Evolutionary conservation across 64 coral and sea anemone genomes (phyloP), one percentile per base, ranked within the genome.

Genomic region (Actinia equina): DNA sequence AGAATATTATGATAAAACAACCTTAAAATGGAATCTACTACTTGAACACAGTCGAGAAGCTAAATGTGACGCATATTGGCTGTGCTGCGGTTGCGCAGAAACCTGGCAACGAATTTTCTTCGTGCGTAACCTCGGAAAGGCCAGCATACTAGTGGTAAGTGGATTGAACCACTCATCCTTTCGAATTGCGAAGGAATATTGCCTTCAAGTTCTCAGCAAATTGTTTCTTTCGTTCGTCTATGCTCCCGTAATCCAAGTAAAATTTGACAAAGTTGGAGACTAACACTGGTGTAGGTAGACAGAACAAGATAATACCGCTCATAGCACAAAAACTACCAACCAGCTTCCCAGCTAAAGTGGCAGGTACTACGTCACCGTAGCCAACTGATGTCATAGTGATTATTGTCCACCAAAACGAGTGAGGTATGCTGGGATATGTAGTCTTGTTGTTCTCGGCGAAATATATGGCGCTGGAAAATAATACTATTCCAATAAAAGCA

Each of bases 361-460:
- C 19, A 3, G 94, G 94, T 16, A 57, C 85, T 65, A 90, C 76
- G 37, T 96, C 94, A n/a, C 94, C 94, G 52, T 96, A 96, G 30
- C 94, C 94, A 0, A 96, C 94, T 14, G 94, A 92, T 52, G 94
- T 96, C 94, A 96, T 96, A 52, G 94, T 96, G n/a, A 96, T 51
- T 16, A 96, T 80, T 6, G 91, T 93, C 91, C 92, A 96, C 91
- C 91, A 96, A 79, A 90, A 85, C 44, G 94, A 86, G 23, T 83
- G 86, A 43, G 89, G 86, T 60, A 96, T 96, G 59, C 94, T 96
- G 65, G n/a, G 26, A 85, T 93, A 93, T 2, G 44, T 49, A 64
- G 89, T 93, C 10, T 62, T 76, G 18, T 78, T 57, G 18, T 96
- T 71, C 52, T 95, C 94, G 1, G 87, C 86, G 44, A 93, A 96